A percentile compares a stretch with the other conserved stretches of the same genome.
Conservation (phyloP, 2,797 vertebrate species). For the Gorsachius magnificus region DNA sequence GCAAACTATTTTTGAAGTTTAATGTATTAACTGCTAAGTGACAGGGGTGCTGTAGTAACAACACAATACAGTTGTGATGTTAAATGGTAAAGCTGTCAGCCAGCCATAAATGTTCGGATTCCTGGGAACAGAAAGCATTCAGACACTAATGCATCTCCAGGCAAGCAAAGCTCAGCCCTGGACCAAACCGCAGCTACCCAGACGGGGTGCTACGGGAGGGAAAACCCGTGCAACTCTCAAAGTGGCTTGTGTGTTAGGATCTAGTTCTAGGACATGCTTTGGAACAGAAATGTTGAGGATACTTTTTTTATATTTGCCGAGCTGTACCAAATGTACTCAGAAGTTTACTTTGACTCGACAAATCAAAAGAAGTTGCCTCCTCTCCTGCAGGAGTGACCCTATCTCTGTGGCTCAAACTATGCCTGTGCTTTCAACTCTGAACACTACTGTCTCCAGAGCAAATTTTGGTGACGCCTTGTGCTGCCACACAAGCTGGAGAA, state of each 20-base stretch:
- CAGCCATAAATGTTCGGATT: not conserved
- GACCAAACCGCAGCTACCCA: not conserved
- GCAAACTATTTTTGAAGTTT: conserved; percentile 4
- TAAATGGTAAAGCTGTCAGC: not conserved
- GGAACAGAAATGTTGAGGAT: not conserved
- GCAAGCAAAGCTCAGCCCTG: not conserved
- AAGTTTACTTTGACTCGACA: not conserved
- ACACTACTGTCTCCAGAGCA: not conserved
- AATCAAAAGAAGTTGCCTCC: not conserved
- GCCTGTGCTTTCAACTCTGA: not conserved
- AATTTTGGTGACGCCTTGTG: not conserved
- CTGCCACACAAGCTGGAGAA: not conserved
- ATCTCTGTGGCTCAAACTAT: not conserved
- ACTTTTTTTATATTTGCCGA: not conserved
- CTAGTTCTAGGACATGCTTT: not conserved
- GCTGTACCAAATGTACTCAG: not conserved
- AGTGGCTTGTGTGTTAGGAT: not conserved
- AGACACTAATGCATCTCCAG: not conserved
- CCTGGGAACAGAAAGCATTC: not conserved
- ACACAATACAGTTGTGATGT: not conserved
- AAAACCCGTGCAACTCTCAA: not conserved
- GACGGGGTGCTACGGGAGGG: not conserved
- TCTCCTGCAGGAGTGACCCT: not conserved
- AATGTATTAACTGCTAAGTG: not conserved
- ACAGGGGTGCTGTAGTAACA: not conserved